phyloP scores from a whole-genome alignment of 2,888 invertebrate species.

The Troides helena region DNA sequence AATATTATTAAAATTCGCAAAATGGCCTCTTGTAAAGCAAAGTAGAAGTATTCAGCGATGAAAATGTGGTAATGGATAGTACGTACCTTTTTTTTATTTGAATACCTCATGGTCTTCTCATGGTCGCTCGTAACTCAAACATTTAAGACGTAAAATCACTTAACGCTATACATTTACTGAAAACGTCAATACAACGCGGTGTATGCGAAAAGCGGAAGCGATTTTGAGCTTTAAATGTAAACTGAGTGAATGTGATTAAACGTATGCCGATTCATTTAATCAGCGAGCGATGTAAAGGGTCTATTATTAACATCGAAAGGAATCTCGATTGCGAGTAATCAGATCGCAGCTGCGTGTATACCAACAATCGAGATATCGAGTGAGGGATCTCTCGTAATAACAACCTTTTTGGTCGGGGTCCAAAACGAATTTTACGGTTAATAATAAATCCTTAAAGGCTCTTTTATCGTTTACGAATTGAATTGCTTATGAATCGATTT shows the following conservation, averaged over 20 bases:
- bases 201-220: background rate
- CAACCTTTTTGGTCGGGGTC: conserved; percentile 42
- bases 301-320: conserved; percentile 50
- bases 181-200: background rate
- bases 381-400: conserved; percentile 53
- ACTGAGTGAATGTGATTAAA: conserved; percentile 39
- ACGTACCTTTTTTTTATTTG: conserved; percentile 13
- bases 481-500: conserved; percentile 33
- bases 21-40: conserved; percentile 1
- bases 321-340: conserved; percentile 47
- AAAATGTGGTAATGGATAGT: conserved; percentile 27
- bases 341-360: conserved; percentile 44
- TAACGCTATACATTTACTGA: conserved; percentile 1
- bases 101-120: conserved; percentile 10
- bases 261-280: conserved; percentile 36
- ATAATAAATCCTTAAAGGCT: conserved; percentile 38
- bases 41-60: conserved; percentile 20
- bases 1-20: conserved; percentile 1
- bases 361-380: conserved; percentile 41
- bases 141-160: conserved; percentile 14
- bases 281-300: conserved; percentile 46
- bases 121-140: conserved; percentile 2
- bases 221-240: conserved; percentile 32
- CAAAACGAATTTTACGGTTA: conserved; percentile 51
- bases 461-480: conserved; percentile 35